phyloP scores from a whole-genome alignment of 2,113 vertebrate species.

The Picathartes gymnocephalus region DNA sequence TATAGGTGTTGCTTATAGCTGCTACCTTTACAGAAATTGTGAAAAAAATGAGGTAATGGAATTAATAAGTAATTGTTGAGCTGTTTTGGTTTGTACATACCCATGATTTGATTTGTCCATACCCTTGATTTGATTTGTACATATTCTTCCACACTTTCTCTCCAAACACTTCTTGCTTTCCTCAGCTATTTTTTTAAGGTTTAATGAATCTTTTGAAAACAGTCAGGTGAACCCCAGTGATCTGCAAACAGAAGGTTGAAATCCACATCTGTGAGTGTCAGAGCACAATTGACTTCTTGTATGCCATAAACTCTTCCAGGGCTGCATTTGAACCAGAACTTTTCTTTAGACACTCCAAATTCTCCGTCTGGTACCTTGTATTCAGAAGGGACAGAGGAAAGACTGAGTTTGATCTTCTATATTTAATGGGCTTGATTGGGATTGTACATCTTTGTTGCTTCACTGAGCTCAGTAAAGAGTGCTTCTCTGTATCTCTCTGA shows the following conservation, averaged over 20 bases:
- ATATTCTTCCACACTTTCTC: not conserved
- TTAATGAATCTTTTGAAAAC: not conserved
- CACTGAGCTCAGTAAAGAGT: not conserved
- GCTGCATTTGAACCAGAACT: not conserved
- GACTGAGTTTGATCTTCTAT: not conserved
- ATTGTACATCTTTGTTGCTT: not conserved
- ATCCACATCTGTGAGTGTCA: not conserved
- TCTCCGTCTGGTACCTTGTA: not conserved
- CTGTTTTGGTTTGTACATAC: not conserved
- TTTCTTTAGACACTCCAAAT: not conserved
- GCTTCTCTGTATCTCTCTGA: not conserved
- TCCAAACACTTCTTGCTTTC: not conserved
- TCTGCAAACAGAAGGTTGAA: not conserved
- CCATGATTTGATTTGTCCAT: not conserved
- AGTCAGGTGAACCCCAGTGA: not conserved
- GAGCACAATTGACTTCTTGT: not conserved
- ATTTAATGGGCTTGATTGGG: not conserved
- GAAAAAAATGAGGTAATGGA: not conserved
- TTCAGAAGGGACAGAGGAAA: not conserved
- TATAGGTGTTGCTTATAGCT: not conserved
- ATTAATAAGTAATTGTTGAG: not conserved
- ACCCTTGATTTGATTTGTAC: not conserved
- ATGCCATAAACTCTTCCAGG: not conserved
- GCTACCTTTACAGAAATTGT: not conserved
- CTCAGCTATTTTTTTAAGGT: not conserved